Evolutionary conservation across 1,140 invertebrate species (phyloP), one percentile per base, ranked within the genome.

Genomic region (Eumaeus atala): DNA sequence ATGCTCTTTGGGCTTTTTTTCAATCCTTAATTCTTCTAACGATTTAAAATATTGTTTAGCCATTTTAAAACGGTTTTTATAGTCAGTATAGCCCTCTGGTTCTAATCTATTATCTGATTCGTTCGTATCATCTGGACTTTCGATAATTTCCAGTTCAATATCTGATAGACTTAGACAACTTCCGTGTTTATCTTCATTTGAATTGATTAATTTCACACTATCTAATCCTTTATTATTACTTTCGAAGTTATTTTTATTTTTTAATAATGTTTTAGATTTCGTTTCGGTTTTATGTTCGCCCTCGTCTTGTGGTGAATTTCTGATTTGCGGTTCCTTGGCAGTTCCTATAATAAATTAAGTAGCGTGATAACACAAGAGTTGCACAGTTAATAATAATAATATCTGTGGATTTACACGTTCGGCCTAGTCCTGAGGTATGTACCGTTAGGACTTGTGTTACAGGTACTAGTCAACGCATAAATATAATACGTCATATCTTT

Each of bases 31-130:
- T 54, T 84, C 84, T 70, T 88, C 86, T 28, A 87, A 56, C 0
- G 82, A 87, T 64, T 89, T 77, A 54, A 89, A 89, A 56, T 74
- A 89, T 64, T 84, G 59, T 56, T 82, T 88, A 17, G 87, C 84
- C 55, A 72, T 67, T 67, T 79, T 76, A 56, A 89, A 89, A 17
- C 86, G 71, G 59, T 77, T 77, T 64, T 87, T 89, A 53, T 87
- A 89, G 51, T 83, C 79, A 33, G 69, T 60, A 10, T 76, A 67
- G 40, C 50, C 60, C 59, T 73, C 73, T 12, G 48, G 55, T 48
- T 74, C 64, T 14, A 57, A 59, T 62, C 73, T 62, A 33, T 70
- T 63, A 16, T 67, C 54, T 21, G 61, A 57, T 61, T 77, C 71
- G n/a, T 9, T 66, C n/a, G 60, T 55, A 38, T 64, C 70, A 34